phyloP scores from a whole-genome alignment of 1,140 invertebrate species.

The Reticulitermes speratus region DNA sequence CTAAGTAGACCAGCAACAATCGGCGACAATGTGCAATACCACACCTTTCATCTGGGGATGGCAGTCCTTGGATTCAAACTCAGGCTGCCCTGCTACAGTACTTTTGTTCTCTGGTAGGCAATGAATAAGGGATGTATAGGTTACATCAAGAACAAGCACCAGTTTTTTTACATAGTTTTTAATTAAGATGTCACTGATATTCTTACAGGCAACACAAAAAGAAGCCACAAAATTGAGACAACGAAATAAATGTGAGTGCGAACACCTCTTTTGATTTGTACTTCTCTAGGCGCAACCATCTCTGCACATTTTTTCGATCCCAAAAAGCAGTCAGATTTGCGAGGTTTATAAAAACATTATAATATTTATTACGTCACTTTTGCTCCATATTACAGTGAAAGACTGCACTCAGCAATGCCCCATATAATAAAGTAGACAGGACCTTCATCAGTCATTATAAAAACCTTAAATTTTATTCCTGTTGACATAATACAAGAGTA shows the following conservation, averaged over 20 bases:
- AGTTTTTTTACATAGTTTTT: neutral
- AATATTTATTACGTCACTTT: neutral
- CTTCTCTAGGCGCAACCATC: constrained; percentile 9
- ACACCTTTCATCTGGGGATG: too few relatives aligned
- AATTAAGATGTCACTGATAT: constrained; percentile 13
- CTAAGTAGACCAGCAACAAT: too few relatives aligned
- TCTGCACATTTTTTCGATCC: constrained; percentile 12
- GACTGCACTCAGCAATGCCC: neutral
- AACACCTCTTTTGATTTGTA: constrained; percentile 19
- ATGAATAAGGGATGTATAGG: neutral
- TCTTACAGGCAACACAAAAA: constrained; percentile 9
- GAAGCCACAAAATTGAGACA: constrained; percentile 15
- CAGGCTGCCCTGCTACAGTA: too few relatives aligned
- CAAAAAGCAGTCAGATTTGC: constrained; percentile 9
- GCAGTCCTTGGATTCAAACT: too few relatives aligned
- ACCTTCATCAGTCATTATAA: neutral
- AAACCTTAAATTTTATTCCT: neutral
- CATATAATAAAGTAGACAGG: neutral
- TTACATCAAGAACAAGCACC: neutral
- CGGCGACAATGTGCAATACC: too few relatives aligned
- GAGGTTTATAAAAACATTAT: constrained; percentile 15
- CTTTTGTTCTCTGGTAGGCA: neutral
- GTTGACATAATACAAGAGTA: constrained; percentile 13
- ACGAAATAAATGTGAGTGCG: constrained; percentile 11
- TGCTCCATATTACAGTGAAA: neutral